Evolutionary conservation across 2,888 invertebrate genomes (phyloP).

Genomic region (Nematopogon swammerdamellus): DNA sequence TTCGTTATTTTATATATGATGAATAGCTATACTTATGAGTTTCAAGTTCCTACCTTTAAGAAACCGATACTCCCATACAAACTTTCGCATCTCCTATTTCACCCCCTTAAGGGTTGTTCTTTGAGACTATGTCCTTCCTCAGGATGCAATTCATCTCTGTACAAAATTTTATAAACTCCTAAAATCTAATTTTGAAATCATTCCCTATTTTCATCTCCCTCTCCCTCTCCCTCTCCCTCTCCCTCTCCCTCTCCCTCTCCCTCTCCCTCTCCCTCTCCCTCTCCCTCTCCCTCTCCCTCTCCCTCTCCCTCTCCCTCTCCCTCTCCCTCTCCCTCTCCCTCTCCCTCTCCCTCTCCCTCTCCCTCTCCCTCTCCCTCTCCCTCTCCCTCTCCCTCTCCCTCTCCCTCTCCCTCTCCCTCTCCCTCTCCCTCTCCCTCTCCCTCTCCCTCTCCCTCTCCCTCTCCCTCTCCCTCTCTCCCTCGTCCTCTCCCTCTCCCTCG

Average conservation of each 20-base stretch:
- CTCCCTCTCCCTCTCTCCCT: slow-evolving; percentile 1
- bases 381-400: slow-evolving; percentile 19
- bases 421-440: slow-evolving; percentile 6
- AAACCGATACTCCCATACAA: too few species aligned
- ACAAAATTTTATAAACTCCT: too few species aligned
- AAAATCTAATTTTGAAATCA: too few species aligned
- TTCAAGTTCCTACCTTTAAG: too few species aligned
- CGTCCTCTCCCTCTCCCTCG: too few species aligned
- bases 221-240: not conserved
- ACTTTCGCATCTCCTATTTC: too few species aligned
- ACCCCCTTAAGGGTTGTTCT: too few species aligned
- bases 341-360: slow-evolving; percentile 14
- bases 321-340: not conserved
- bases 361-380: slow-evolving; percentile 26
- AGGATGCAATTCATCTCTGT: too few species aligned
- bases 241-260: not conserved
- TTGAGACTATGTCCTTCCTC: too few species aligned
- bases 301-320: not conserved
- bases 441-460: slow-evolving; percentile 9
- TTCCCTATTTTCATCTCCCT: too few species aligned
- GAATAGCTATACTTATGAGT: too few species aligned
- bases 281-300: not conserved
- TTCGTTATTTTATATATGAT: too few species aligned
- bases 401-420: slow-evolving; percentile 11
- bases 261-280: not conserved